Conservation (phyloP, 2,888 invertebrate genomes). For the Apotomis betuletana region DNA sequence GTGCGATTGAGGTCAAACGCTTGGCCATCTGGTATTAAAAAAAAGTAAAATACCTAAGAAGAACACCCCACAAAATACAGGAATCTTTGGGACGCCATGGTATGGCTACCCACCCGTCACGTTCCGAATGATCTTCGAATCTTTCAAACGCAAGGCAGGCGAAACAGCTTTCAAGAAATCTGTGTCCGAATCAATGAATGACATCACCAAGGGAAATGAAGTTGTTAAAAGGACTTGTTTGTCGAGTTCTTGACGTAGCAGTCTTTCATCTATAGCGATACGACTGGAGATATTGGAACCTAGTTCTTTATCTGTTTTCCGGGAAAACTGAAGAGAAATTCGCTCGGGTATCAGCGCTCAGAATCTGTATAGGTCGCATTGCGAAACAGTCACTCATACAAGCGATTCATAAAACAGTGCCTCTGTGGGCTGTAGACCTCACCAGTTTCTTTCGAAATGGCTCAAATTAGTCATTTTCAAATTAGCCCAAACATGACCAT, state of each 20-base stretch:
- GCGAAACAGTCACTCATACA: background rate
- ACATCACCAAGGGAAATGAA: conserved; percentile 17
- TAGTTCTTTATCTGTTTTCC: conserved; percentile 11
- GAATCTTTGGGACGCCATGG: too few relatives aligned
- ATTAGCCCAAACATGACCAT: too few relatives aligned
- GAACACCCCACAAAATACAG: too few relatives aligned
- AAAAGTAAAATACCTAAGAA: too few relatives aligned
- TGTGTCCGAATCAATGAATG: conserved; percentile 17
- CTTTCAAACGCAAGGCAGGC: background rate
- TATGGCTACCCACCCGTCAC: too few relatives aligned
- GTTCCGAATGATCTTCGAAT: too few relatives aligned
- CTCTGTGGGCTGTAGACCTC: too few relatives aligned
- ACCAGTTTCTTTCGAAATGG: too few relatives aligned
- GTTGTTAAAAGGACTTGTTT: conserved; percentile 28
- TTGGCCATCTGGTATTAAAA: too few relatives aligned
- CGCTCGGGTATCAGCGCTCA: background rate
- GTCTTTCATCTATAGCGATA: conserved; percentile 1
- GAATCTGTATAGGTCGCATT: background rate
- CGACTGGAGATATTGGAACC: conserved; percentile 17
- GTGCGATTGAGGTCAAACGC: too few relatives aligned
- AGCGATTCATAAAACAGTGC: too few relatives aligned
- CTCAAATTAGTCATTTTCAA: too few relatives aligned
- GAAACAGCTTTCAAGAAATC: conserved; percentile 17
- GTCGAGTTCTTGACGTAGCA: background rate
- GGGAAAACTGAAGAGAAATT: conserved; percentile 23